Evolutionary conservation across 2,888 invertebrate species (phyloP), one percentile per base, ranked within the genome.

Genomic region (Mylabris sibirica): DNA sequence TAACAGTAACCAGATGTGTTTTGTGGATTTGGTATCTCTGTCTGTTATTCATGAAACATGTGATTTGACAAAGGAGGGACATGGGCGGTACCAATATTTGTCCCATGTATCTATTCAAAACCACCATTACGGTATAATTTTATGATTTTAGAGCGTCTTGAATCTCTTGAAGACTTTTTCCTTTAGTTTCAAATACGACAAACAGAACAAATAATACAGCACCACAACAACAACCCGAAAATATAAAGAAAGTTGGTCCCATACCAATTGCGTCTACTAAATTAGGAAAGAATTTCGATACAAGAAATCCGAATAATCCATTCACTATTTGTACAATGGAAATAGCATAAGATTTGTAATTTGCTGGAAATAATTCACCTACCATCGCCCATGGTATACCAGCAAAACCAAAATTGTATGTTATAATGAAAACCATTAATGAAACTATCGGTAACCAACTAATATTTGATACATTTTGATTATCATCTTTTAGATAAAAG

Each of bases 381-480:
- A 93, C 89, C 49, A 95, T 90, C 0, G 93, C 91, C 94, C 94
- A 94, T 0, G 93, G 91, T 44, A 94, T 82, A 0, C 93, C 92
- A 1, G 96, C 94, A 63, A 92, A 88, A 1, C 90, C 89, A 84
- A 79, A 3, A 70, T 92, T 91, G 85, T 93, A 94, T 0, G 91
- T 89, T 64, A 90, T 84, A 69, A 93, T 91, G 85, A 91, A 94
- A 12, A 91, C 74, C 0, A 94, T 87, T 41, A 94, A 83, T 0
- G 92, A 89, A 5, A 89, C 82, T 4, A 94, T 87, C 0, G 94
- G 94, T 49, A 94, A 82, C 90, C 92, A 93, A 0, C 87, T 83
- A n/a, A n/a, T 57, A 93, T 24, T 0, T 63, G 26, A 11, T 22
- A 53, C n/a, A 65, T 57, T 3, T 20, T 38, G 53, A 76, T n/a